These are phyloP conservation scores for Pheosia tremula DNA, from an alignment of 2,888 invertebrate genomes.

Conservation along the genomic window DNA sequence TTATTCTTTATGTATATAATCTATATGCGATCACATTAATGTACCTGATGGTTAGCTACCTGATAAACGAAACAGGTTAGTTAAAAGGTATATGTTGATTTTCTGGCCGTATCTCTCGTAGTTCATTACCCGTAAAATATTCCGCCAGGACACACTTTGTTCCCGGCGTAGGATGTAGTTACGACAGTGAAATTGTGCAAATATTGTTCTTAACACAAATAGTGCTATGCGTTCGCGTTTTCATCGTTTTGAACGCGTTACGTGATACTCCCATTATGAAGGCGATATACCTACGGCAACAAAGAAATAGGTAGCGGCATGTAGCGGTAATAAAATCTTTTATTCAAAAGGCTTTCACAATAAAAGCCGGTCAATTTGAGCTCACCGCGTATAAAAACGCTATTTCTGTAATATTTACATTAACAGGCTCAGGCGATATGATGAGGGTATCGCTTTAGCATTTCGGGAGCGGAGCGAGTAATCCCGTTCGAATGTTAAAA, in stretches of 20 bases:
- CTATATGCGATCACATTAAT: constrained; percentile 17
- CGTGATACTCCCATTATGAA: constrained; percentile 41
- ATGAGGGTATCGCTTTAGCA: constrained; percentile 45
- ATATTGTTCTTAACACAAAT: constrained; percentile 74
- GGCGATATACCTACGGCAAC: constrained; percentile 33
- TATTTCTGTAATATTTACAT: constrained; percentile 49
- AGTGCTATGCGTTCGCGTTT: constrained; percentile 57
- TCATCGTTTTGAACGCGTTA: constrained; percentile 51
- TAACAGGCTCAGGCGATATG: constrained; percentile 34
- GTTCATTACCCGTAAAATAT: constrained; percentile 72
- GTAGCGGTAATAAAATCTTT: constrained; percentile 45
- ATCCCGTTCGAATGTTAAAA: constrained; percentile 55
- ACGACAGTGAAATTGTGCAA: constrained; percentile 69
- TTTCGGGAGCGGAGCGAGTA: constrained; percentile 45
- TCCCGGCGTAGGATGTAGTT: constrained; percentile 63
- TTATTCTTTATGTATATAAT: constrained; percentile 20
- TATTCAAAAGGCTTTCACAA: constrained; percentile 42
- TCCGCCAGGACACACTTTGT: constrained; percentile 67
- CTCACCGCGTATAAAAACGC: constrained; percentile 40
- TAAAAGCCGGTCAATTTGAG: constrained; percentile 44
- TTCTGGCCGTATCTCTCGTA: constrained; percentile 49
- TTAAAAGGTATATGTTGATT: constrained; percentile 38
- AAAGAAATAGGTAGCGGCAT: constrained; percentile 18
- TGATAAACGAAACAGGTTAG: constrained; percentile 52
- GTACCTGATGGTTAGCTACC: constrained; percentile 45